Evolutionary conservation across 37 sponge, comb jelly and placozoan genomes (phyloP), one percentile per base, ranked within the genome.

Genomic region (Haliclona indistincta): DNA sequence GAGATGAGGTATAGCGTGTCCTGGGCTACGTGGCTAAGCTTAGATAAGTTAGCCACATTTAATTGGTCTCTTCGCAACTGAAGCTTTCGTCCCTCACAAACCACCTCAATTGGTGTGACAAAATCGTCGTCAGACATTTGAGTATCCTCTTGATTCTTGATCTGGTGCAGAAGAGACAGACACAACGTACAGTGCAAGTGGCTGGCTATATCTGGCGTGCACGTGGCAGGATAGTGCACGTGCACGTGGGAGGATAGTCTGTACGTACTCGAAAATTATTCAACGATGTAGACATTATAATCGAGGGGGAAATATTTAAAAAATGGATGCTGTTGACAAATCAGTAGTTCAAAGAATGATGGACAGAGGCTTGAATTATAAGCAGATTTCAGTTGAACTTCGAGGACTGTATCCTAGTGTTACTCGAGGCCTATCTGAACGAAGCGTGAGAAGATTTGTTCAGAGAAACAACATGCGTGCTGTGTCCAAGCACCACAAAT

Each of bases 361-460:
- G 11, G 39, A 7, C 38, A 23, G 7, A 36, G 39, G 67, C 4
- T 65, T n/a, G 8, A 36, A 38, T 7, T 65, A 65, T 22, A 65
- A 6, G 7, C 41, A 65, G n/a, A 65, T 65, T 10, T 28, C 67
- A 65, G 4, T 4, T 7, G 37, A 65, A 6, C 38, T 65, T 13
- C 10, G 38, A 41, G 4, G 40, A 6, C 37, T 15, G n/a, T 36
- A 65, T 23, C 39, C 40, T n/a, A n/a, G n/a, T 28, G 39, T 36
- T 10, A 7, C 39, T 65, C 8, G 67, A 36, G 67, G 67, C 15
- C 40, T 65, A 13, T 65, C 67, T 7, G 67, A 65, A 41, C 33
- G 67, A 65, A 65, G 67, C 38, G 67, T 65, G 23, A 65, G 67
- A 23, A 28, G 67, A 22, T 65, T 36, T 34, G 67, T 65, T 10